phyloP scores from a whole-genome alignment of 2,113 vertebrate genomes.

The Epinephelus cyanopodus region DNA sequence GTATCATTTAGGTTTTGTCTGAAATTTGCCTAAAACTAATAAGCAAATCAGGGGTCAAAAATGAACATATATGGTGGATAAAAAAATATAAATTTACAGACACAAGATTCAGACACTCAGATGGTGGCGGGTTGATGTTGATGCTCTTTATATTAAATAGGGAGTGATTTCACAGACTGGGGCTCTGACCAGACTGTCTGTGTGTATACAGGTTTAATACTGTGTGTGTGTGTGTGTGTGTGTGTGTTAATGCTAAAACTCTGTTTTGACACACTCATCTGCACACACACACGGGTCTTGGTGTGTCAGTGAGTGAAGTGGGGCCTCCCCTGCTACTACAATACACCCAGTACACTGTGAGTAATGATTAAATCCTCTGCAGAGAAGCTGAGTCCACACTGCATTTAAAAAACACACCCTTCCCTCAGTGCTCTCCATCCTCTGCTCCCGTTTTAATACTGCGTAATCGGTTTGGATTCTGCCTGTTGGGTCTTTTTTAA shows the following conservation, averaged over 20 bases:
- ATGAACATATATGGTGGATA: too few relatives aligned
- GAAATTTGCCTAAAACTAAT: too few relatives aligned
- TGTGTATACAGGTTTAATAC: neutral
- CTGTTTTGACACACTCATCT: neutral
- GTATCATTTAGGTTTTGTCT: too few relatives aligned
- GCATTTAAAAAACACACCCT: constrained; percentile 2
- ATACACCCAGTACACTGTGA: constrained; percentile 62
- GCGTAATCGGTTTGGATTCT: neutral
- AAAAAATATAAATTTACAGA: too few relatives aligned
- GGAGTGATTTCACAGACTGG: neutral
- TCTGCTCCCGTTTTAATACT: too few relatives aligned
- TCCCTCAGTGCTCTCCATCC: neutral
- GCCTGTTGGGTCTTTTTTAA: too few relatives aligned
- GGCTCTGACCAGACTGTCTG: constrained; percentile 4
- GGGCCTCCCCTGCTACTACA: constrained; percentile 60
- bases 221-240: neutral
- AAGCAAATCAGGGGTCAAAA: too few relatives aligned
- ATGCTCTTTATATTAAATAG: neutral
- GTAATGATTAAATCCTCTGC: constrained; percentile 72
- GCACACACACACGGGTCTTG: constrained; percentile 9
- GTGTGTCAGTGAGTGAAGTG: constrained; percentile 6
- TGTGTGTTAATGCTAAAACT: constrained; percentile 1
- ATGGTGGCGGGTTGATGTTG: too few relatives aligned
- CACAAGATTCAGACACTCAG: too few relatives aligned
- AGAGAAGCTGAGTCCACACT: constrained; percentile 30